Conservation (phyloP, 2,797 vertebrate species). For the Glyptemys insculpta region DNA sequence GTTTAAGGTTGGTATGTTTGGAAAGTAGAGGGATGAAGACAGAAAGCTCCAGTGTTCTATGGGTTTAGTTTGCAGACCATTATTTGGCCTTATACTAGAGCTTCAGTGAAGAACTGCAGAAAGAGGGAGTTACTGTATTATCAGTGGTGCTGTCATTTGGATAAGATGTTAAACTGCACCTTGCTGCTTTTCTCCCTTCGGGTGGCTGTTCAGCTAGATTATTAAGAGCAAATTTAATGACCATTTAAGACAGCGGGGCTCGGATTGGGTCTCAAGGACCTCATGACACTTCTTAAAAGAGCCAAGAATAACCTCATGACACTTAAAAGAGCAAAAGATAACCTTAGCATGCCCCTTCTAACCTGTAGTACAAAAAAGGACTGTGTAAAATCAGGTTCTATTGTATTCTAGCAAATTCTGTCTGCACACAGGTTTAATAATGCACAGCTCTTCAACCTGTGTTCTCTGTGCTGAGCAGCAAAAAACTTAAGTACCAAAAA, state of each 20-base stretch:
- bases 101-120: rapidly evolving
- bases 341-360: not conserved
- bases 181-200: not conserved
- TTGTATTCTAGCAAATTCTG: not conserved
- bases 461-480: not conserved
- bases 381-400: constrained; percentile 1
- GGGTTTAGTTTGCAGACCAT: rapidly evolving
- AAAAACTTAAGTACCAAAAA: not conserved
- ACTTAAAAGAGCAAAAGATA: not conserved
- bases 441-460: not conserved
- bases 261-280: not conserved
- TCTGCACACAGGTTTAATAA: not conserved
- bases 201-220: not conserved
- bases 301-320: not conserved
- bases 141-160: rapidly evolving
- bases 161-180: not conserved
- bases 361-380: not conserved
- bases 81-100: rapidly evolving
- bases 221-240: not conserved
- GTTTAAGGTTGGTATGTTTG: constrained; percentile 88
- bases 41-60: not conserved
- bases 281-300: not conserved
- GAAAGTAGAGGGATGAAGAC: not conserved
- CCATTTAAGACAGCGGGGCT: not conserved
- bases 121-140: not conserved